Conservation (phyloP, 2,113 vertebrate species). For the Spilogale gracilis region DNA sequence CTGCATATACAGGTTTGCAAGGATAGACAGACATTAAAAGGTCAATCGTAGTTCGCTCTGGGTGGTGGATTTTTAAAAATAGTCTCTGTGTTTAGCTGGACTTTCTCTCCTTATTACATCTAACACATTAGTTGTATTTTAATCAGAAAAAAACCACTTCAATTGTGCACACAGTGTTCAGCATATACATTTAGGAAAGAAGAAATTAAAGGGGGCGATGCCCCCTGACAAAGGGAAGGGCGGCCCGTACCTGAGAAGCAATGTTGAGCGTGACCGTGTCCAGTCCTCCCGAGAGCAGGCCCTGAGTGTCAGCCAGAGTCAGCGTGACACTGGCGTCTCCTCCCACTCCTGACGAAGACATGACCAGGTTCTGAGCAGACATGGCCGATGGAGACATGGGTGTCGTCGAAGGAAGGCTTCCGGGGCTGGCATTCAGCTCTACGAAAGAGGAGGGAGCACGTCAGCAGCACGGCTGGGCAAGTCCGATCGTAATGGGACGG, state of each 20-base stretch:
- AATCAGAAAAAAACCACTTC: not conserved
- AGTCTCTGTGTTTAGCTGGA: not conserved
- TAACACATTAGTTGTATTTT: not conserved
- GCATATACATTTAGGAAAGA: not conserved
- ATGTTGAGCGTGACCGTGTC: constrained; percentile 97
- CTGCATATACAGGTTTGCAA: not conserved
- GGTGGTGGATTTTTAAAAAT: not conserved
- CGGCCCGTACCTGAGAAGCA: constrained; percentile 91
- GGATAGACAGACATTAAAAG: rapidly evolving
- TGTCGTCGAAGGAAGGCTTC: constrained; percentile 90
- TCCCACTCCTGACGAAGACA: constrained; percentile 94
- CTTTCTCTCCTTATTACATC: not conserved
- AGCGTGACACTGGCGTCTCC: constrained; percentile 95
- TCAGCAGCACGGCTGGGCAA: not conserved
- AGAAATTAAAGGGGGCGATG: not conserved
- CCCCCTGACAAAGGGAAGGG: rapidly evolving
- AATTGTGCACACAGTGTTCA: not conserved
- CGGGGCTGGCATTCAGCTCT: constrained; percentile 88
- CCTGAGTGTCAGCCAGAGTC: constrained; percentile 96
- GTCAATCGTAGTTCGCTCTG: rapidly evolving
- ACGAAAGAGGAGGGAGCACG: not conserved
- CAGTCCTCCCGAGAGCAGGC: constrained; percentile 93
- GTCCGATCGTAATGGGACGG: rapidly evolving
- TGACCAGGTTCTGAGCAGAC: constrained; percentile 93
- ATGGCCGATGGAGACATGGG: constrained; percentile 91